phyloP scores from a whole-genome alignment of 2,888 invertebrate species.

The Drosophila ustulata region DNA sequence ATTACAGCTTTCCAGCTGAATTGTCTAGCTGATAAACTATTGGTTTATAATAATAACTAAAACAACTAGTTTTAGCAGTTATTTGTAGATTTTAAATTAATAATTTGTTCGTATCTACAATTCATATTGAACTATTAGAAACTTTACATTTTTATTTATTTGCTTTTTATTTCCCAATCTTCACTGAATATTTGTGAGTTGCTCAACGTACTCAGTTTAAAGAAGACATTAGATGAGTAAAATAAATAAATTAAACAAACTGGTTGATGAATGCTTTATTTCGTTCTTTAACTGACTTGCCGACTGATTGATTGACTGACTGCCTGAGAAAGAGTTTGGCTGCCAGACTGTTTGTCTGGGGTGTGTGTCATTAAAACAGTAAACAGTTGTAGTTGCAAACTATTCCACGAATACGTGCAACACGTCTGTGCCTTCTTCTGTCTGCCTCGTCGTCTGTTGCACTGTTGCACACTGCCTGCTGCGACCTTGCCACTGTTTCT shows the following conservation, averaged over 20 bases:
- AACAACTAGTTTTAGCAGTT: too few species aligned
- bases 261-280: neutral
- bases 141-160: too few species aligned
- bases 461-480: constrained; percentile 32
- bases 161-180: too few species aligned
- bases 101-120: too few species aligned
- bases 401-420: constrained; percentile 57
- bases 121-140: too few species aligned
- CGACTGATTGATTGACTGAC: neutral
- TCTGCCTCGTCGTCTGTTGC: neutral
- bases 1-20: too few species aligned
- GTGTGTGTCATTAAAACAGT: constrained; percentile 48
- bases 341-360: constrained; percentile 20
- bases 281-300: neutral
- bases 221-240: too few species aligned
- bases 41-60: too few species aligned
- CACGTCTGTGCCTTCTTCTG: constrained; percentile 1
- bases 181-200: too few species aligned
- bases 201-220: too few species aligned
- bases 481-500: constrained; percentile 69
- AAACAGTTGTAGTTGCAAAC: constrained; percentile 14
- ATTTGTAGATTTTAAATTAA: too few species aligned
- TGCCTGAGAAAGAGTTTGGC: neutral
- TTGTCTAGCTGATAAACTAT: neutral
- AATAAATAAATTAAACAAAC: neutral